These are phyloP conservation scores for Lasioglossum zephyrum DNA, from an alignment of 2,888 invertebrate genomes.

Conservation along the genomic window DNA sequence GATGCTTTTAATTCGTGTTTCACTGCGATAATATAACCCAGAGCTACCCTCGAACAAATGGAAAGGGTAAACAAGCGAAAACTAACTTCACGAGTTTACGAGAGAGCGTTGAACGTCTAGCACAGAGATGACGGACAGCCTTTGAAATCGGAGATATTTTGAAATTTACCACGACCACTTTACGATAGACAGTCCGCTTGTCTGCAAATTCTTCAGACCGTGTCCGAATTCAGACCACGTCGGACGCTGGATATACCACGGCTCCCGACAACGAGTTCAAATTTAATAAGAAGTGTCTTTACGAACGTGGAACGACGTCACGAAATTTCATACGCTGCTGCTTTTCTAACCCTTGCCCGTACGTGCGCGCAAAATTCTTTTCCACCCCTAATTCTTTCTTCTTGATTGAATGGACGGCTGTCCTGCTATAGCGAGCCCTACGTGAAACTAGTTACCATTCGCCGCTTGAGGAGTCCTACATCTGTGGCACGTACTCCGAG, in stretches of 20 bases:
- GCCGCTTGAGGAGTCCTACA: slow-evolving; percentile 66
- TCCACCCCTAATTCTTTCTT: slow-evolving; percentile 32
- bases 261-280: slow-evolving; percentile 19
- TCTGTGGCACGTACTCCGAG: slow-evolving; percentile 53
- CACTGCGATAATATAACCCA: no score
- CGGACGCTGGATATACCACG: background rate
- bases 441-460: slow-evolving; percentile 73
- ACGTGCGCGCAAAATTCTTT: slow-evolving; percentile 16
- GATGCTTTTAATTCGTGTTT: no score
- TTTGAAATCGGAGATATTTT: background rate
- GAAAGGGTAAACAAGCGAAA: background rate
- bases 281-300: slow-evolving; percentile 33
- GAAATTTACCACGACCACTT: background rate
- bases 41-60: no score
- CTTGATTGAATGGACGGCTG: slow-evolving; percentile 35
- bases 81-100: background rate
- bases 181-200: no score
- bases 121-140: background rate
- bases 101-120: background rate
- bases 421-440: slow-evolving; percentile 20
- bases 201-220: background rate
- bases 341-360: slow-evolving; percentile 10
- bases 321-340: slow-evolving; percentile 27
- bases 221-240: slow-evolving; percentile 15
- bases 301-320: slow-evolving; percentile 1